Evolutionary conservation across 2,113 vertebrate species (phyloP).

Genomic region (Leucoraja erinaceus): DNA sequence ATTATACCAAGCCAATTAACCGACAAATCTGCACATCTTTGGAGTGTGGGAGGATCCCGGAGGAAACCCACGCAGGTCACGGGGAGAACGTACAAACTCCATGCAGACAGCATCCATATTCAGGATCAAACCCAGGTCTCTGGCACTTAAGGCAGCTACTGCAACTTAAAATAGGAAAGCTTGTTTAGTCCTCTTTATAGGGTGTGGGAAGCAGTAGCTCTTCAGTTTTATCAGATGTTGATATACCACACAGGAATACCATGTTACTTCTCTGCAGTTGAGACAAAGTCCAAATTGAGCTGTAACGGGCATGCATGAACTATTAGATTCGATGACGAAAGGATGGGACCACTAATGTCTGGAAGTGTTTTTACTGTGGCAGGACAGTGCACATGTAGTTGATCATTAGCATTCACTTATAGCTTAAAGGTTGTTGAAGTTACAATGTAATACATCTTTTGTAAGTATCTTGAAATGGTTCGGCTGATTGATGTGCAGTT

Average conservation of each 20-base stretch:
- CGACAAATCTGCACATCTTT: no score
- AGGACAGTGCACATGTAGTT: neutral
- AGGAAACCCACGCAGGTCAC: no score
- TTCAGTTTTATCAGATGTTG: neutral
- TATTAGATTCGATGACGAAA: neutral
- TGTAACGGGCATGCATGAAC: neutral
- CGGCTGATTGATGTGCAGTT: neutral
- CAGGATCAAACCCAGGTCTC: no score
- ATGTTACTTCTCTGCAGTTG: neutral
- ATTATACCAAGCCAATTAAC: no score
- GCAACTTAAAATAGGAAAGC: no score
- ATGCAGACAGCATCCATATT: no score
- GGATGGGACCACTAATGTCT: neutral
- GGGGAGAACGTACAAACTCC: no score
- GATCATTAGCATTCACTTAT: neutral
- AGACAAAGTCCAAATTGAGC: neutral
- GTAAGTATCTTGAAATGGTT: conserved; percentile 12
- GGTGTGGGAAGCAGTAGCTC: no score
- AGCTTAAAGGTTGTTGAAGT: conserved; percentile 5
- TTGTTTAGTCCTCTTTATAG: neutral
- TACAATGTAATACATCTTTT: neutral
- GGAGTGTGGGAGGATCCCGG: no score
- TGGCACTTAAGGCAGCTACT: no score
- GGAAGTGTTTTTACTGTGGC: no score
- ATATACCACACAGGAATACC: neutral